Percentiles rank a stretch among this genome's conserved stretches.
These are phyloP conservation scores for Synergus itoensis DNA, from an alignment of 2,888 invertebrate genomes.

Conservation along the genomic window DNA sequence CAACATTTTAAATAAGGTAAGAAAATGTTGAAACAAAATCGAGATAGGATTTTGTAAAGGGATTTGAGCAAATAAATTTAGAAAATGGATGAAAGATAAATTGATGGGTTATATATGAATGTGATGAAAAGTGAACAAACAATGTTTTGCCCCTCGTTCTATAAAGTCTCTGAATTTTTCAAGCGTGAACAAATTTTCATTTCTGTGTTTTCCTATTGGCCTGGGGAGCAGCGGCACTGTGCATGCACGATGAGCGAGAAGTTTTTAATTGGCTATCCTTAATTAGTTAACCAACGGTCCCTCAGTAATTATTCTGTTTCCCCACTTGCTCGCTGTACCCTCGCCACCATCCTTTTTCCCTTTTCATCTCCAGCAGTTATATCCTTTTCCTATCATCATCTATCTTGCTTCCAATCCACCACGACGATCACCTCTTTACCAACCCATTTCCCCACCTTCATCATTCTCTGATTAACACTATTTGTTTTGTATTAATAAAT, in stretches of 20 bases:
- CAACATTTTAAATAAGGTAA: no score
- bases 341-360: constrained; percentile 50
- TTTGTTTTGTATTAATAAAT: constrained; percentile 48
- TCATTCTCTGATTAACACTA: constrained; percentile 58
- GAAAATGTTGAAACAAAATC: not conserved
- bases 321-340: constrained; percentile 58
- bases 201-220: constrained; percentile 40
- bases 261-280: constrained; percentile 77
- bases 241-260: constrained; percentile 68
- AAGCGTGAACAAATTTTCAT: constrained; percentile 42
- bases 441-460: constrained; percentile 24
- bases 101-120: constrained; percentile 28
- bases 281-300: constrained; percentile 76
- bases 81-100: constrained; percentile 38
- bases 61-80: constrained; percentile 33
- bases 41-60: not conserved
- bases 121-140: constrained; percentile 46
- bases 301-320: constrained; percentile 76
- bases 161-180: constrained; percentile 37
- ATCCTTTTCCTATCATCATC: constrained; percentile 37
- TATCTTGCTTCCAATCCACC: constrained; percentile 43
- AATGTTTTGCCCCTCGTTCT: constrained; percentile 33
- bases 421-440: constrained; percentile 49
- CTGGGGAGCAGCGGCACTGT: constrained; percentile 25
- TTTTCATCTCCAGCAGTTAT: constrained; percentile 49